Evolutionary conservation across 92 coral and sea anemone genomes (phyloP), one percentile per base, ranked within the genome.

Genomic region (Umimayanthus chanpuru): DNA sequence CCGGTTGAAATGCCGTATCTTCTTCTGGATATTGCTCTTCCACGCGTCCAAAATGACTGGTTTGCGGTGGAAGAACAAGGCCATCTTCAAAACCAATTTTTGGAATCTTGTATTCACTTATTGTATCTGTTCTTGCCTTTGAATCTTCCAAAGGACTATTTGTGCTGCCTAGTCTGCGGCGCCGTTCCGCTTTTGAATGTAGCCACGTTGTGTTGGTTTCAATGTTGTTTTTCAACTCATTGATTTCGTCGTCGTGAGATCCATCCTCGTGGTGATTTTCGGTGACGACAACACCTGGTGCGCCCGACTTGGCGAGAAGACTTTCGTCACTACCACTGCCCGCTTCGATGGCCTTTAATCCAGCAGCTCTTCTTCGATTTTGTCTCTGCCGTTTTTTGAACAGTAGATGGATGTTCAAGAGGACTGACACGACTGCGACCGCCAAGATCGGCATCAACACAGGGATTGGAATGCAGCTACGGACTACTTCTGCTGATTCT

Each of bases 361-460:
- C 66, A 83, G 18, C 25, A 11, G 50, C 50, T 70, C 87, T 16
- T 26, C 44, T 41, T 7, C 55, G 87, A 23, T 83, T 29, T 71
- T 21, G 79, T 25, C 47, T 71, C 43, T 68, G 43, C n/a, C 87
- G 87, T 30, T 55, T 56, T 9, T n/a, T 72, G 26, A 70, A 67
- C 26, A 83, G 47, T 12, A 83, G 3, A 21, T 83, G 87, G 6
- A 83, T 12, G 36, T 83, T 83, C 7, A 83, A 32, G 53, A 83
- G 11, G 43, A 70, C 4, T 1, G 87, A 83, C 38, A 70, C 79
- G 15, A 71, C 79, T 36, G 71, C 1, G 23, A 18, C 47, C 0
- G 78, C 87, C 9, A 83, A 28, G 36, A 83, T 9, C 32, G 87
- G 87, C 87, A 83, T 83, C 53, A 83, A 53, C 53, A 71, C 87